Evolutionary conservation across 2,113 vertebrate species (phyloP), one percentile per base, ranked within the genome.

Genomic region (Microcebus lehilahytsara): DNA sequence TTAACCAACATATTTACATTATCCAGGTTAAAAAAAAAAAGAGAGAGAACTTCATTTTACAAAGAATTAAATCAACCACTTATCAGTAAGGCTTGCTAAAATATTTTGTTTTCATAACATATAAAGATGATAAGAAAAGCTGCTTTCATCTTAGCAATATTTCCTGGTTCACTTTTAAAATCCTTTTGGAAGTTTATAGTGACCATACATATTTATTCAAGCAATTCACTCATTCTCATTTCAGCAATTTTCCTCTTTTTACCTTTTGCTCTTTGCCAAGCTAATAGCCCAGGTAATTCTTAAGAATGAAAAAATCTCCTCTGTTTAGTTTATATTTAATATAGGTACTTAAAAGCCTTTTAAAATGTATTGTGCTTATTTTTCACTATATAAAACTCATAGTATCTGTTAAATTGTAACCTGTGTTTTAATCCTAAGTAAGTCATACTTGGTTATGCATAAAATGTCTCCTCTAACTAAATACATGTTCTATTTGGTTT

Each of bases 1-100:
- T 97, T 98, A 98, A 96, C 96, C 58, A 60, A 91, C 12, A 80
- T 92, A 37, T 90, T 96, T 97, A 93, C 71, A 87, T 92, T 95
- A 83, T 69, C 16, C 92, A 62, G 30, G 74, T 67, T 67, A 7
- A 27, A 72, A 91, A 62, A n/a, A 46, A 37, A 37, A 51, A 86
- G 37, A 89, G 77, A 87, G 69, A 78, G 20, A 62, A 46, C 32
- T 94, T 84, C 80, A 85, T 74, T 81, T 93, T 51, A 96, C 60
- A 77, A 93, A 92, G 84, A 96, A 71, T 96, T 83, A 78, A 93
- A 93, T 86, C 88, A 92, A 92, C 66, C 80, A 69, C 89, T 96
- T 96, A 93, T 91, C 79, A 87, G 90, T 90, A 67, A 77, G 75
- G 49, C 93, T 95, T 72, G 84, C 34, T 85, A 87, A 95, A 80